Base-by-base conservation (phyloP, 1,140 invertebrate species). In the Drosophila littoralis region DNA sequence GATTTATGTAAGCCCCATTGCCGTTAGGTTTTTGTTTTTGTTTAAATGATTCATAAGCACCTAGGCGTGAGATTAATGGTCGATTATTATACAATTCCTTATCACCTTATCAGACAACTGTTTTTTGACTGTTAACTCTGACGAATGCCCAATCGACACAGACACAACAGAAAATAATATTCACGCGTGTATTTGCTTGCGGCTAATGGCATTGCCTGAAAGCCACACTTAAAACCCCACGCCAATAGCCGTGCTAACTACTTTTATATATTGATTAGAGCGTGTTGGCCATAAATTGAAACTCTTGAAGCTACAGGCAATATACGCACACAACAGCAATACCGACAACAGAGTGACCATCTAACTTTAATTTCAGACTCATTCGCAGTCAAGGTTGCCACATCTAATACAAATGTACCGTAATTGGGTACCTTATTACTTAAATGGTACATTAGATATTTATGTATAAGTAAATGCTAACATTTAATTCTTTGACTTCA, bases 61-160 rank as follows among this genome's bases (percentile, higher is more conserved):
- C 38, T 50, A 38, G 54, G 38, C 32, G 43, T n/a, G 32, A 76
- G 72, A 72, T 82, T 68, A 68, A 45, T 74, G 28, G 71, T 72
- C 68, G 79, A 79, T 79, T 83, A 83, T 55, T 75, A 74, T 77
- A 54, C 43, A 81, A 48, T 78, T 63, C 35, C 72, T 89, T 86
- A 88, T 89, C 84, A 75, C 36, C 57, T 64, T 81, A 81, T 78
- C 75, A 75, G 45, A 42, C 43, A 74, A 64, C 28, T 55, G 66
- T 52, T 70, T 63, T 57, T 28, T 61, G 59, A 50, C 10, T 42
- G 38, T 58, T 60, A 28, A 28, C 22, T 15, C 12, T 58, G 63
- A 66, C 45, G 22, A 35, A 59, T 46, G 40, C 8, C 2, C 10
- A 38, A 73, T 36, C 38, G 32, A 38, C 35, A 51, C 40, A 36